Evolutionary conservation across 1,140 invertebrate genomes (phyloP).

Genomic region (Penaeus vannamei): DNA sequence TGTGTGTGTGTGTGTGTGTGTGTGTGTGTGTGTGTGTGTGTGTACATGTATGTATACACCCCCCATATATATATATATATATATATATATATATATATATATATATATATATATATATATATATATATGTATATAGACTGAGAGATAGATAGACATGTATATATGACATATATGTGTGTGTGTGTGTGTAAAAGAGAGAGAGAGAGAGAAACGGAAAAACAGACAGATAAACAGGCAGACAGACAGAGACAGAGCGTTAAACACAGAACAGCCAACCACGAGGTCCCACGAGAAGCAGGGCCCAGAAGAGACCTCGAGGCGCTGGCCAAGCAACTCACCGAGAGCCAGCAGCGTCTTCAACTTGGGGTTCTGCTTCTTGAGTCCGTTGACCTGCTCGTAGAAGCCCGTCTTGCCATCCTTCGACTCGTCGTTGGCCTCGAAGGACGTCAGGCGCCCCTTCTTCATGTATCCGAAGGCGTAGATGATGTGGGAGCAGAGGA

Average conservation of each 20-base stretch:
- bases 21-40: too few species aligned
- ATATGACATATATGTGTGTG: conserved; percentile 23
- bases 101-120: background rate
- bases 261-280: too few species aligned
- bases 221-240: background rate
- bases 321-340: conserved; percentile 77
- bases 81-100: background rate
- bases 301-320: background rate
- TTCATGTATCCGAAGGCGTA: conserved; percentile 98
- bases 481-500: conserved; percentile 95
- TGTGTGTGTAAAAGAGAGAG: background rate
- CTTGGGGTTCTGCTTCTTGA: conserved; percentile 92
- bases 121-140: background rate
- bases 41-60: background rate
- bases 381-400: conserved; percentile 85
- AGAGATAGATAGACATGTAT: too few species aligned
- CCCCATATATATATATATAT: background rate
- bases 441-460: conserved; percentile 91
- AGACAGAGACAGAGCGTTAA: too few species aligned
- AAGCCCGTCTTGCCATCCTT: conserved; percentile 92
- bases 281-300: too few species aligned
- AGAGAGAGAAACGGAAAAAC: conserved; percentile 58
- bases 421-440: conserved; percentile 93
- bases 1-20: too few species aligned
- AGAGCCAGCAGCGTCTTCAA: conserved; percentile 91